Evolutionary conservation across 2,797 vertebrate genomes (phyloP).

Genomic region (Galagoides demidoff): DNA sequence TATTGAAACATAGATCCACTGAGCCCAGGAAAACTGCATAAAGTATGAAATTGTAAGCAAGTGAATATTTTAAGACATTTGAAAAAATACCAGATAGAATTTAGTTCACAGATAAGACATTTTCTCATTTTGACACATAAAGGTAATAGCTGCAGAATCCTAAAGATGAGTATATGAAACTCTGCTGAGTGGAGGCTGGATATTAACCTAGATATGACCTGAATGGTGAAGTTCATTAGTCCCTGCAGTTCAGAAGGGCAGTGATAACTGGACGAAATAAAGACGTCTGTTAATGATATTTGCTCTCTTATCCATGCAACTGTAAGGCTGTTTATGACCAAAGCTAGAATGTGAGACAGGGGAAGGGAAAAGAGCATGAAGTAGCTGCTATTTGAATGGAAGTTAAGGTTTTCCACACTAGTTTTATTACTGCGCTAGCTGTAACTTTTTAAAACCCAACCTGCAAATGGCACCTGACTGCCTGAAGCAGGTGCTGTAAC

Average conservation of each 20-base stretch:
- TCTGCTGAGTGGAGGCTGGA: neutral
- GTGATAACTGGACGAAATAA: neutral
- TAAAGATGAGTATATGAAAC: neutral
- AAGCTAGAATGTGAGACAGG: neutral
- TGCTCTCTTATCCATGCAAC: neutral
- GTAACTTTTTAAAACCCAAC: neutral
- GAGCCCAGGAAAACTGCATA: slow-evolving; percentile 63
- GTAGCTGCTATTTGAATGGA: neutral
- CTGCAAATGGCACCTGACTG: neutral
- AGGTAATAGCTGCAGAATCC: slow-evolving; percentile 24
- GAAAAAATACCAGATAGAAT: slow-evolving; percentile 57
- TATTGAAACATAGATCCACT: slow-evolving; percentile 52
- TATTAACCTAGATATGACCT: neutral
- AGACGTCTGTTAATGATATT: neutral
- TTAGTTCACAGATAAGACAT: slow-evolving; percentile 12
- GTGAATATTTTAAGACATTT: slow-evolving; percentile 73
- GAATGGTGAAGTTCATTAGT: neutral
- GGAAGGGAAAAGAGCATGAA: neutral
- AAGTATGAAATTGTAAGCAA: slow-evolving; percentile 68
- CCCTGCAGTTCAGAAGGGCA: neutral
- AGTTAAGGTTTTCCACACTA: neutral
- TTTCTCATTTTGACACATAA: slow-evolving; percentile 56
- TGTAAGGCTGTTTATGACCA: neutral
- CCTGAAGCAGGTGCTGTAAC: neutral
- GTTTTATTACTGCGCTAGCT: neutral